Conservation (phyloP, 2,888 invertebrate species). For the Dryobotodes eremita region DNA sequence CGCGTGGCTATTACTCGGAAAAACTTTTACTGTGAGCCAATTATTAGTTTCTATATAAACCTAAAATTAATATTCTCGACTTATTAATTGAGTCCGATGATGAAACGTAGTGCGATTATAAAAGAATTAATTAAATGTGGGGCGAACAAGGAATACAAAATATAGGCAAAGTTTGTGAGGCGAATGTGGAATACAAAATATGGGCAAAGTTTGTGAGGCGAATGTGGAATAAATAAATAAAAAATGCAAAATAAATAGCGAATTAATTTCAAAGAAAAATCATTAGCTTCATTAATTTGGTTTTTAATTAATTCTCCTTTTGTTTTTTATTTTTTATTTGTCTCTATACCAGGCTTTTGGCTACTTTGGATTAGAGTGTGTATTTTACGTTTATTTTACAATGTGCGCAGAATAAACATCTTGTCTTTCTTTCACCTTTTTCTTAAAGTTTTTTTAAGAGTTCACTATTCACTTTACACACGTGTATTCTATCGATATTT, state of each 20-base stretch:
- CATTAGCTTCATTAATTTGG: neutral
- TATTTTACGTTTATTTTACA: no score
- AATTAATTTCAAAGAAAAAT: no score
- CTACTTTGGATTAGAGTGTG: neutral
- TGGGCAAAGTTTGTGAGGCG: neutral
- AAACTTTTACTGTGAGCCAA: slow-evolving; percentile 27
- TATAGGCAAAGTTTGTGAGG: neutral
- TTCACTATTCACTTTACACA: neutral
- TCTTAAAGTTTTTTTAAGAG: neutral
- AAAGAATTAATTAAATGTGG: neutral
- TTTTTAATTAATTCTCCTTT: neutral
- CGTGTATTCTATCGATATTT: neutral
- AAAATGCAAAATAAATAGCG: neutral
- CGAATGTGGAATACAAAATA: neutral
- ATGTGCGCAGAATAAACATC: no score
- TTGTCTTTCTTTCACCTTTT: neutral
- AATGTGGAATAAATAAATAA: neutral
- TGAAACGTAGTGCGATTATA: neutral
- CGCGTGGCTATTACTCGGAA: slow-evolving; percentile 5
- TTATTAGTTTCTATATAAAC: neutral
- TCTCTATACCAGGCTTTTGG: neutral
- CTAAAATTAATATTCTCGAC: neutral
- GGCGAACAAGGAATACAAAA: neutral
- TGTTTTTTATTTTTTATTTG: neutral
- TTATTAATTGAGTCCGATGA: no score